These are phyloP conservation scores for Phrynocephalus guinanensis DNA, from an alignment of 2,797 vertebrate species.

Conservation along the genomic window DNA sequence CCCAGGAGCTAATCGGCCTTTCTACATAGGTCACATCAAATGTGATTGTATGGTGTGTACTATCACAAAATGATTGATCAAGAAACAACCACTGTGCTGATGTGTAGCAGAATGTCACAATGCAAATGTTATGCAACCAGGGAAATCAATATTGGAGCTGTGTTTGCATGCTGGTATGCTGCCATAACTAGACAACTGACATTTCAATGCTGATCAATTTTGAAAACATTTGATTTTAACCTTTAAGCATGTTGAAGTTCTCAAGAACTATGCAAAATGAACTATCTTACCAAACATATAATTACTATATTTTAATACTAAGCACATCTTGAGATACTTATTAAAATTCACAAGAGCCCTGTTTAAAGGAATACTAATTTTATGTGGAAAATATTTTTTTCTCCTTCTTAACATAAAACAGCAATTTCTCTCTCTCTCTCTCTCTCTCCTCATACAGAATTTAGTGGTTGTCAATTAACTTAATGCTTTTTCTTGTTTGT, in stretches of 20 bases:
- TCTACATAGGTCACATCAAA: constrained; percentile 23
- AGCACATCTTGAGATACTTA: background rate
- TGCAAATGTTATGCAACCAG: constrained; percentile 76
- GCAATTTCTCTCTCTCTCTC: constrained; percentile 16
- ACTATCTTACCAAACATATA: constrained; percentile 29
- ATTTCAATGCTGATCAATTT: constrained; percentile 74
- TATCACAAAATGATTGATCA: constrained; percentile 66
- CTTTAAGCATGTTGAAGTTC: constrained; percentile 60
- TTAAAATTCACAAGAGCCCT: constrained; percentile 42
- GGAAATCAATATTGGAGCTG: constrained; percentile 67
- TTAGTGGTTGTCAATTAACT: background rate
- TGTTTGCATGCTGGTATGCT: constrained; percentile 67
- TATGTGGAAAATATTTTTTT: constrained; percentile 1
- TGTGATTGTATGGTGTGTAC: constrained; percentile 31
- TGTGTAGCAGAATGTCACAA: constrained; percentile 77
- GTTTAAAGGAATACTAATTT: constrained; percentile 23
- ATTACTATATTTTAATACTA: constrained; percentile 46
- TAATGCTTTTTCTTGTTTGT: no score
- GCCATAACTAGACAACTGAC: constrained; percentile 66
- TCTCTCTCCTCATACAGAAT: constrained; percentile 36
- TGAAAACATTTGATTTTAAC: constrained; percentile 62
- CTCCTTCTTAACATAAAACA: background rate
- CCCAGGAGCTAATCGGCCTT: constrained; percentile 15
- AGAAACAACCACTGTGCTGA: constrained; percentile 72
- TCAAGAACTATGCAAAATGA: constrained; percentile 61